Conservation (phyloP, 2,888 invertebrate genomes). For the Chymomyza fuscimana region DNA sequence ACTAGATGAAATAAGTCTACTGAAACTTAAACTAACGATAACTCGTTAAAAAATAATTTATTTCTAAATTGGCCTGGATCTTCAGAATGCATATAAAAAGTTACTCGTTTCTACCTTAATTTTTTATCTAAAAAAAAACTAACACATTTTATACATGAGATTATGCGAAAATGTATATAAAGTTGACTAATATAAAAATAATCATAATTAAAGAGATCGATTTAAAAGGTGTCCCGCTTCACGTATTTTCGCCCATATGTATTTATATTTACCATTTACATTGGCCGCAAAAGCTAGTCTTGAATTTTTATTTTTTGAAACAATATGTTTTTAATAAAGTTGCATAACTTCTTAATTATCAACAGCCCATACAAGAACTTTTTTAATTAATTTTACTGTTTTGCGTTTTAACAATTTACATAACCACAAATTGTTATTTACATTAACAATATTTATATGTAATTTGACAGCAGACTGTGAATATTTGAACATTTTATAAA, state of each 20-base stretch:
- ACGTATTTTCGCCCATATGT: not conserved
- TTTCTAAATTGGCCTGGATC: too few relatives aligned
- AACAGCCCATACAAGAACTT: not conserved
- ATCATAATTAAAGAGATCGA: too few relatives aligned
- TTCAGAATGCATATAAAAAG: too few relatives aligned
- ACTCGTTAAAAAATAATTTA: too few relatives aligned
- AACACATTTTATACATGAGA: too few relatives aligned
- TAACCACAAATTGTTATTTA: not conserved
- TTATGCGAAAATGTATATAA: too few relatives aligned
- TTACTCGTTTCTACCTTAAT: too few relatives aligned
- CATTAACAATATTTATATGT: not conserved
- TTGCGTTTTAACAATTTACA: not conserved
- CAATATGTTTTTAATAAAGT: conserved; percentile 12
- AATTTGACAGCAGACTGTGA: not conserved
- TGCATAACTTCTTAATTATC: conserved; percentile 35
- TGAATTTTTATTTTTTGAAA: not conserved
- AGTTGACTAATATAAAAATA: too few relatives aligned
- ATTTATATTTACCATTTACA: not conserved
- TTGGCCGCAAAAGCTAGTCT: not conserved
- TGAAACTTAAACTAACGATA: too few relatives aligned
- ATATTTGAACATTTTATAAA: not conserved
- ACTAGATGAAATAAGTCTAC: too few relatives aligned
- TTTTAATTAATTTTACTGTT: not conserved
- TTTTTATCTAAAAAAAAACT: too few relatives aligned
- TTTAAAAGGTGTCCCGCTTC: too few relatives aligned